Base-by-base conservation (phyloP, 2,888 invertebrate species). In the Aspidiotus rigidus region DNA sequence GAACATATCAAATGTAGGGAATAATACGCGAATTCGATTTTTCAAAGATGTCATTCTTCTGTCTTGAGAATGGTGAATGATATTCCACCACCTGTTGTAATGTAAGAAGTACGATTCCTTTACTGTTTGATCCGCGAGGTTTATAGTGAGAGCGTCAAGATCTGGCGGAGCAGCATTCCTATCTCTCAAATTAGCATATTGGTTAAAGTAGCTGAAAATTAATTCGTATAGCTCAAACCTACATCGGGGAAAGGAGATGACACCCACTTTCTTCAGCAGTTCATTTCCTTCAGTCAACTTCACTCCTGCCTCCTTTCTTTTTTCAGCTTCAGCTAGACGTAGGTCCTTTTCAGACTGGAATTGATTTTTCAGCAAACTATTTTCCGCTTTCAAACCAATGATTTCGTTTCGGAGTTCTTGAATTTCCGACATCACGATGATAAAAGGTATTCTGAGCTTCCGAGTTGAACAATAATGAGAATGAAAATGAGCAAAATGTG, bases 41-140 rank as follows among this genome's bases (percentile, higher is more conserved):
- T n/a, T 56, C 7, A 56, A 13, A 11, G 13, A 8, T 8, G 9
- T 11, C 56, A 56, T 56, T 56, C 56, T 56, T 56, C 11, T 8
- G n/a, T 56, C 56, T n/a, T 10, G 8, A 8, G 56, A 56, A 56
- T 56, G 16, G 8, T 56, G n/a, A 8, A 56, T 11, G 16, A 56
- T 56, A n/a, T 56, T 56, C 56, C 13, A 15, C 56, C 56, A 56
- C 16, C 16, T 56, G 15, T 56, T 56, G 56, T 15, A 56, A 16
- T 56, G 56, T 7, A 15, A 56, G 56, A 15, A 56, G 56, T 56
- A 56, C 16, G 56, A 56, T 56, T 16, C 16, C 15, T 15, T 11
- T 7, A 56, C 56, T 10, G 56, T 56, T 56, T 56, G n/a, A 56
- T 56, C 56, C 16, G 13, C n/a, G 8, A 56, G 7, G 15, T 56